phyloP scores from a whole-genome alignment of 2,888 invertebrate genomes.

The Prionchulus punctatus region DNA sequence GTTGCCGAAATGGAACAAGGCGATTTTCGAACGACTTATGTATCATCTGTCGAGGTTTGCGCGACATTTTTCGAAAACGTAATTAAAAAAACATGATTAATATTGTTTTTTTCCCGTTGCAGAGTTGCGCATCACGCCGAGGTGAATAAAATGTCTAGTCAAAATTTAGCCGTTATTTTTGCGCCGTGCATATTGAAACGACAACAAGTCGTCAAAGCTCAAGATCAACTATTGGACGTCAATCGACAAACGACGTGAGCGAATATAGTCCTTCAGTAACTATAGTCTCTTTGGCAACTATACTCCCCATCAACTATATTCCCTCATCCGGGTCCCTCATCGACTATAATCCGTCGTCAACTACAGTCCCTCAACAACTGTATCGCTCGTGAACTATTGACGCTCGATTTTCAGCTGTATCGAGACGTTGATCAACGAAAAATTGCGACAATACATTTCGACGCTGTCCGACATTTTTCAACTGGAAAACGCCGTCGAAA shows the following conservation, averaged over 20 bases:
- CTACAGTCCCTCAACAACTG: neutral
- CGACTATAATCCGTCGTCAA: too few relatives aligned
- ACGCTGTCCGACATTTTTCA: constrained; percentile 77
- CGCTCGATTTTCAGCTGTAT: constrained; percentile 52
- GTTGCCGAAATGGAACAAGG: constrained; percentile 66
- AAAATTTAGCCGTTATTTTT: constrained; percentile 78
- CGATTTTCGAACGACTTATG: constrained; percentile 68
- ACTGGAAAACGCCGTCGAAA: constrained; percentile 50
- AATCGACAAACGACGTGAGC: constrained; percentile 58
- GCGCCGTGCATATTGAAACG: constrained; percentile 81
- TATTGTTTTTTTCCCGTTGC: constrained; percentile 9
- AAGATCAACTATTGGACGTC: constrained; percentile 65
- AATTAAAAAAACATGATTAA: neutral
- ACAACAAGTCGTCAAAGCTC: constrained; percentile 68
- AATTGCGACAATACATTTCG: constrained; percentile 61
- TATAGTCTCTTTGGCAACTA: neutral
- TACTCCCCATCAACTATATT: neutral
- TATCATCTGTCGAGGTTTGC: constrained; percentile 62
- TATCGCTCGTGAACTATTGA: neutral
- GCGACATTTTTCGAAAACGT: constrained; percentile 14
- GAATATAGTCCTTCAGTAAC: constrained; percentile 1
- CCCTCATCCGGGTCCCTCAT: neutral
- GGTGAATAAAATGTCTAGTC: constrained; percentile 76
- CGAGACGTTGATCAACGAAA: constrained; percentile 72
- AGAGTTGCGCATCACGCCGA: constrained; percentile 64